Evolutionary conservation across 2,797 vertebrate genomes (phyloP).

Genomic region (Cirrhinus mrigala): DNA sequence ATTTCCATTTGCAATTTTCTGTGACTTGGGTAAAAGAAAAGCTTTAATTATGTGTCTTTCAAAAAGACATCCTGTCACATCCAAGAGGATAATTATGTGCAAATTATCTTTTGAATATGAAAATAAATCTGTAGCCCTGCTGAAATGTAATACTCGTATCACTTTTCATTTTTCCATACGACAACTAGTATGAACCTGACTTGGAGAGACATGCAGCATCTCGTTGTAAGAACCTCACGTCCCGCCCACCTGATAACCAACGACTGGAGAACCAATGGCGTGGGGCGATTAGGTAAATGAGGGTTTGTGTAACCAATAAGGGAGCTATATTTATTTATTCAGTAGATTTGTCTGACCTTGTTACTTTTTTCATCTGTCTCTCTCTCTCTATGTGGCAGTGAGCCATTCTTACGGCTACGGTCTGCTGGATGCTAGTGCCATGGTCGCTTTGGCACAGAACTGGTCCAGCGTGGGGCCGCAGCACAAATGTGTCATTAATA

Average conservation of each 20-base stretch:
- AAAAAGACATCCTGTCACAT: slow-evolving; percentile 30
- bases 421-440: slow-evolving; percentile 90
- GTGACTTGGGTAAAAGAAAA: slow-evolving; percentile 23
- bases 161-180: not conserved
- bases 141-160: slow-evolving; percentile 1
- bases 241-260: slow-evolving; percentile 89
- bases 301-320: not conserved
- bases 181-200: slow-evolving; percentile 90
- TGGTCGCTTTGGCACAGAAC: slow-evolving; percentile 92
- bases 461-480: slow-evolving; percentile 91
- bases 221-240: slow-evolving; percentile 92
- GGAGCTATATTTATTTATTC: slow-evolving; percentile 31
- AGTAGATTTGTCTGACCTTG: slow-evolving; percentile 31
- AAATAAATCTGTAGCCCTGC: slow-evolving; percentile 30
- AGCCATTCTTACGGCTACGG: slow-evolving; percentile 97
- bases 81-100: slow-evolving; percentile 42
- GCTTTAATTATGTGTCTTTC: slow-evolving; percentile 47
- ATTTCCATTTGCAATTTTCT: slow-evolving; percentile 45
- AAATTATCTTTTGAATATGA: slow-evolving; percentile 31
- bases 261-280: slow-evolving; percentile 93
- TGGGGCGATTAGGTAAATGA: slow-evolving; percentile 89
- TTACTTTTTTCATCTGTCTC: slow-evolving; percentile 27
- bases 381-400: slow-evolving; percentile 76
- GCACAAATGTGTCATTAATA: slow-evolving; percentile 88
- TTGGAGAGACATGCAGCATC: slow-evolving; percentile 98